phyloP scores from a whole-genome alignment of 2,113 vertebrate species.

The Notarius lentiginosus region DNA sequence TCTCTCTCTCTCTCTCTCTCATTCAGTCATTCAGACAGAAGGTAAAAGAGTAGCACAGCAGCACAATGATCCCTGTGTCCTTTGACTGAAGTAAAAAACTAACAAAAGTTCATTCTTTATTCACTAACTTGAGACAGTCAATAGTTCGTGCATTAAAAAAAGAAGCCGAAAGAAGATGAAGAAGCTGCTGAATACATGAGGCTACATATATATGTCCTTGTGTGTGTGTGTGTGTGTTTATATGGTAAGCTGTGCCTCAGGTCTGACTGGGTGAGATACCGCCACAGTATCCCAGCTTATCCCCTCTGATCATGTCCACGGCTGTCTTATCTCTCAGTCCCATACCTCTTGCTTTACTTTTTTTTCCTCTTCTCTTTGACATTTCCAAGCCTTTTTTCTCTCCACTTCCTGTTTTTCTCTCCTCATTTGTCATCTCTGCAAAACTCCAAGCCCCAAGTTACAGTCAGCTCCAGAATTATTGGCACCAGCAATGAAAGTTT shows the following conservation, averaged over 20 bases:
- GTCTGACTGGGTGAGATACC: constrained; percentile 46
- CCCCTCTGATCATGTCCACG: constrained; percentile 38
- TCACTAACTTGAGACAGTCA: background rate
- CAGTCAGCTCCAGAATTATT: background rate
- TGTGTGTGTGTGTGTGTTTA: constrained; percentile 4
- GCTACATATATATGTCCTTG: background rate
- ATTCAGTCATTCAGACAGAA: background rate
- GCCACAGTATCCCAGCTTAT: constrained; percentile 39
- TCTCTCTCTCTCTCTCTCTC: background rate
- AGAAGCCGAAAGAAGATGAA: background rate
- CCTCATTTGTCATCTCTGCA: constrained; percentile 12
- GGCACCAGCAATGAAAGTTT: background rate
- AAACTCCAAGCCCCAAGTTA: constrained; percentile 23
- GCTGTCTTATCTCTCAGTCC: constrained; percentile 41
- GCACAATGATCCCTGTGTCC: no score
- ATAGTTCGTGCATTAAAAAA: background rate
- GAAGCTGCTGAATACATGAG: background rate
- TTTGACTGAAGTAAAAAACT: background rate
- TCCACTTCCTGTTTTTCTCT: background rate
- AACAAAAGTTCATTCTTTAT: background rate
- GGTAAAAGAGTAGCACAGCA: background rate
- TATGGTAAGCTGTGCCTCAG: constrained; percentile 25
- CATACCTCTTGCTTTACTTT: constrained; percentile 30
- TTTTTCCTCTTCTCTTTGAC: constrained; percentile 28
- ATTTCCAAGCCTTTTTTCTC: constrained; percentile 19